Evolutionary conservation across 1,140 invertebrate genomes (phyloP).

Genomic region (Proctacanthus coquilletti): DNA sequence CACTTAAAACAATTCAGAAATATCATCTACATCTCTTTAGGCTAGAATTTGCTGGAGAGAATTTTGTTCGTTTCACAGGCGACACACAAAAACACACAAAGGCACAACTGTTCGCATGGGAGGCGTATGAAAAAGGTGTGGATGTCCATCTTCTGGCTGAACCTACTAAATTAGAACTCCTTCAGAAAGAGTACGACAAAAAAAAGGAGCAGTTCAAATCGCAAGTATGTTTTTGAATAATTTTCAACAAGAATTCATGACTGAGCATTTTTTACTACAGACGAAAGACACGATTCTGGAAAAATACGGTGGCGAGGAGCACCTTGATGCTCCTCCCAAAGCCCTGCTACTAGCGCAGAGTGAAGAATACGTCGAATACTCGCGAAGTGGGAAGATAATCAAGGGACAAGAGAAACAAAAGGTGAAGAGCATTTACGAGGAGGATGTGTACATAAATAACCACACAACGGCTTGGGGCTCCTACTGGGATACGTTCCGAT

Average conservation of each 20-base stretch:
- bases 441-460: constrained; percentile 85
- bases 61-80: constrained; percentile 85
- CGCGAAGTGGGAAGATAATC: constrained; percentile 71
- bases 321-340: constrained; percentile 72
- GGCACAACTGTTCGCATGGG: constrained; percentile 96
- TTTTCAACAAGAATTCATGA: too few species aligned
- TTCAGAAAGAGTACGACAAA: constrained; percentile 79
- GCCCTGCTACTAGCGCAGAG: constrained; percentile 84
- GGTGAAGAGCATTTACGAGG: constrained; percentile 75
- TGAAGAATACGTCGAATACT: constrained; percentile 94
- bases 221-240: constrained; percentile 38
- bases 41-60: constrained; percentile 86
- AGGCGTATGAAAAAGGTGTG: constrained; percentile 82
- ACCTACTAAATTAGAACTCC: constrained; percentile 88
- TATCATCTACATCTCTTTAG: constrained; percentile 30
- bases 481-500: constrained; percentile 78
- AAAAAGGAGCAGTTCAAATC: constrained; percentile 79
- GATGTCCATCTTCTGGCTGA: constrained; percentile 95
- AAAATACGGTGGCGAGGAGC: constrained; percentile 84
- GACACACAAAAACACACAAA: constrained; percentile 82
- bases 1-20: background rate
- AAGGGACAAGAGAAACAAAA: constrained; percentile 76
- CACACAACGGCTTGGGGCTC: constrained; percentile 93
- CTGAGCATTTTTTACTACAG: constrained; percentile 22
- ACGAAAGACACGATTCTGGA: constrained; percentile 63